Base-by-base conservation (phyloP, 2,113 vertebrate genomes). In the Hassar affinis region DNA sequence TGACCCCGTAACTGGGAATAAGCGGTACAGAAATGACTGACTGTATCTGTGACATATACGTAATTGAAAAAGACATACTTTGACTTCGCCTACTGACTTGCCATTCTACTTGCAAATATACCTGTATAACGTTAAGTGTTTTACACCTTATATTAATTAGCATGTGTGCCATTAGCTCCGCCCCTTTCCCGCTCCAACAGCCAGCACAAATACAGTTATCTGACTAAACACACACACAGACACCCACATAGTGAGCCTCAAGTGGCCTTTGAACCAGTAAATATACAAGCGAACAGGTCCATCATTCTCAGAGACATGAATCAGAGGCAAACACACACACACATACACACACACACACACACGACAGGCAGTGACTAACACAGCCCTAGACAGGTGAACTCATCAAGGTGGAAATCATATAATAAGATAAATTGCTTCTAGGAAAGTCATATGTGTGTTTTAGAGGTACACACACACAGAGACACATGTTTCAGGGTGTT, bases 351-450 rank as follows among this genome's bases (percentile, higher is more conserved):
- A 64, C 47, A 78, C 20, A 30, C 62, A 38, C 56, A 61, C 27
- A 12, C 17, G 1, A 49, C 62, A 69, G 64, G 62, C 38, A 15
- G 66, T 84, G 83, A 84, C 52, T 84, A 71, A 84, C 45, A 78
- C 15, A 27, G 7, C 42, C 51, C 51, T 14, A 84, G 83, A 84
- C 83, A 84, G 76, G 66, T 79, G 54, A 71, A 79, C 77, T 79
- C 77, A 84, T 79, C 54, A 7, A 79, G 54, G 52, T 84, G 82
- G 82, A 79, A 84, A 84, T 84, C 52, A 79, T 75, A 68, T 57
- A 78, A 84, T 68, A 64, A 69, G 35, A 84, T 9, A 78, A 84
- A 84, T 77, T 49, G 45, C 57, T 77, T 62, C 22, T 69, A 35
- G 38, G 27, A 62, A 76, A 83, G 56, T 52, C 27, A 25, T 2